Evolutionary conservation across 2,113 vertebrate genomes (phyloP).

Genomic region (Ophthalmolycus amberensis): DNA sequence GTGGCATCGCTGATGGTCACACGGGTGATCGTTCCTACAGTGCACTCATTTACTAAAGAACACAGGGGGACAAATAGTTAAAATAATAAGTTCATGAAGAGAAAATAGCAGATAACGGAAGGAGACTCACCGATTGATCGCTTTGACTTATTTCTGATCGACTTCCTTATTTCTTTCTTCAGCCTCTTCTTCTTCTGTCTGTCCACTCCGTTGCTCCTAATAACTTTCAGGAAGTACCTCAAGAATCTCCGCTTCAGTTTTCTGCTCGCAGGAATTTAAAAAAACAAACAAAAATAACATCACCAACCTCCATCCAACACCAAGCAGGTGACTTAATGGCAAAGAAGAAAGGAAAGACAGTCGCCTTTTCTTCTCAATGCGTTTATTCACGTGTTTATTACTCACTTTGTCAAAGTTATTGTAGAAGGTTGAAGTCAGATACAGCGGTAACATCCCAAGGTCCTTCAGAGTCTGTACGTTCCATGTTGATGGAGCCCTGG

Average conservation of each 20-base stretch:
- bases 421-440: constrained; percentile 73
- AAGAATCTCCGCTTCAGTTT: constrained; percentile 51
- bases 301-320: neutral
- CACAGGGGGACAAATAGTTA: neutral
- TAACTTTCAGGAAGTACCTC: constrained; percentile 46
- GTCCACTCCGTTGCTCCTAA: neutral
- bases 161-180: constrained; percentile 28
- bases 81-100: neutral
- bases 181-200: neutral
- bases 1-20: constrained; percentile 56
- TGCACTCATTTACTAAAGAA: constrained; percentile 63
- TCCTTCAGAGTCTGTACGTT: constrained; percentile 59
- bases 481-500: constrained; percentile 75
- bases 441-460: constrained; percentile 73
- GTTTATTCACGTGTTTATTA: neutral
- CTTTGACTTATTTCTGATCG: constrained; percentile 4
- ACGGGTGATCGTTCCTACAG: constrained; percentile 63
- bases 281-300: neutral
- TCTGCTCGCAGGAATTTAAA: constrained; percentile 54
- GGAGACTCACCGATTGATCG: constrained; percentile 60
- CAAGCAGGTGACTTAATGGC: too few species aligned
- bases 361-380: neutral
- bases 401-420: constrained; percentile 67
- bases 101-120: neutral
- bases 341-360: neutral